Percentiles rank a stretch among this genome's conserved stretches.
These are phyloP conservation scores for Clamator glandarius DNA, from an alignment of 2,797 vertebrate genomes.

Conservation along the genomic window DNA sequence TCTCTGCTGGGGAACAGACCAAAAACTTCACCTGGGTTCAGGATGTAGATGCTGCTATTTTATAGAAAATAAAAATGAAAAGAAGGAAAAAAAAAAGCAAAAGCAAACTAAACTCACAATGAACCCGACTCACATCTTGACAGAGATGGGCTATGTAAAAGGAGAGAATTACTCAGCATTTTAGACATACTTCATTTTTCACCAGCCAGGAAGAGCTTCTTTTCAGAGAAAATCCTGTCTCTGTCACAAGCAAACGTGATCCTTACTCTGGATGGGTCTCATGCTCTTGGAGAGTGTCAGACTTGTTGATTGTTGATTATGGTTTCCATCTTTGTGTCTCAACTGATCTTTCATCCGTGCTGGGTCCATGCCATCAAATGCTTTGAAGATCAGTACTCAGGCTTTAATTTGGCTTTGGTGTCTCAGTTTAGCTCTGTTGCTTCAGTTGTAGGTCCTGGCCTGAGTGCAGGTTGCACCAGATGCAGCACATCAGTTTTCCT, in stretches of 20 bases:
- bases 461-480: background rate
- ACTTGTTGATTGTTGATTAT: background rate
- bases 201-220: background rate
- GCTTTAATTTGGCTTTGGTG: background rate
- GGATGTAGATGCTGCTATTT: background rate
- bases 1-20: background rate
- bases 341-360: background rate
- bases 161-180: constrained; percentile 11
- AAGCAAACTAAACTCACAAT: background rate
- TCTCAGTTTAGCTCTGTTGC: background rate
- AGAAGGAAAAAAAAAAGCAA: background rate
- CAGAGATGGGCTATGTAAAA: background rate
- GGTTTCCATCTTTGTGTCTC: background rate
- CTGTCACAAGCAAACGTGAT: background rate
- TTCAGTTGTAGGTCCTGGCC: background rate
- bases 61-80: background rate
- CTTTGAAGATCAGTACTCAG: background rate
- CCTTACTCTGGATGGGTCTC: background rate
- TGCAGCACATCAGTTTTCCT: background rate
- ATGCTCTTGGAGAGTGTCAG: background rate
- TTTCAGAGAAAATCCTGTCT: background rate
- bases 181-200: background rate
- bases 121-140: background rate
- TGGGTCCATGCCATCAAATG: background rate
- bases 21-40: background rate